phyloP scores from a whole-genome alignment of 2,113 vertebrate genomes.

The Triplophysa rosa region DNA sequence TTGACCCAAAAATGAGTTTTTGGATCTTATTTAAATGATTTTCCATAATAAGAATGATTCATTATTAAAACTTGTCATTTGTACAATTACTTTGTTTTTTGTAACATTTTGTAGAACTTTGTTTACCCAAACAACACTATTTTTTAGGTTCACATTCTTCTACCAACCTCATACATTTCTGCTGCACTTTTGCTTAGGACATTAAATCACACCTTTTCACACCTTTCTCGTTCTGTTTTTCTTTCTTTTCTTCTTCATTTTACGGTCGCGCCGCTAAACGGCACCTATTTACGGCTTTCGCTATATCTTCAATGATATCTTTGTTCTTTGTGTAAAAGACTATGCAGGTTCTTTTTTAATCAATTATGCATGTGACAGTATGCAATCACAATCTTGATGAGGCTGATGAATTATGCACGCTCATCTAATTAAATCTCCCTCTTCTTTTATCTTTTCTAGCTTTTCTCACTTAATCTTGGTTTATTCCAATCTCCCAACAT shows the following conservation, averaged over 20 bases:
- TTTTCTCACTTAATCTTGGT: slow-evolving; percentile 17
- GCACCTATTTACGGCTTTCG: background rate
- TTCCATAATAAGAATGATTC: no score
- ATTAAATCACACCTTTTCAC: no score
- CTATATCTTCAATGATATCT: slow-evolving; percentile 23
- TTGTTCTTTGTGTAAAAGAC: slow-evolving; percentile 39
- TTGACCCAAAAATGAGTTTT: no score
- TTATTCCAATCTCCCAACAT: slow-evolving; percentile 26
- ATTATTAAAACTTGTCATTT: background rate
- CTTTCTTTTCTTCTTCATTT: background rate
- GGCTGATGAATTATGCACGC: slow-evolving; percentile 47
- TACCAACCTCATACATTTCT: background rate
- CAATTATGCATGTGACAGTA: slow-evolving; percentile 40
- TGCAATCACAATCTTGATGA: slow-evolving; percentile 43
- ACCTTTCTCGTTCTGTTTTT: background rate
- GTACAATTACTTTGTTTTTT: background rate
- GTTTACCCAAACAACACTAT: no score
- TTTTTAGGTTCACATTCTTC: background rate
- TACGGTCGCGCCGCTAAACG: background rate
- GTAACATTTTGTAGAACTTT: background rate
- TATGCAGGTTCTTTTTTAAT: slow-evolving; percentile 38
- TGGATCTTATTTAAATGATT: no score
- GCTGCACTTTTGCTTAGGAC: background rate
- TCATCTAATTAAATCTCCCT: slow-evolving; percentile 47
- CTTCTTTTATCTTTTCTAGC: slow-evolving; percentile 24